Percentiles rank a stretch among this genome's conserved stretches.
These are phyloP conservation scores for Epizoanthus scotinus DNA, from an alignment of 92 coral and sea anemone species.

Conservation along the genomic window DNA sequence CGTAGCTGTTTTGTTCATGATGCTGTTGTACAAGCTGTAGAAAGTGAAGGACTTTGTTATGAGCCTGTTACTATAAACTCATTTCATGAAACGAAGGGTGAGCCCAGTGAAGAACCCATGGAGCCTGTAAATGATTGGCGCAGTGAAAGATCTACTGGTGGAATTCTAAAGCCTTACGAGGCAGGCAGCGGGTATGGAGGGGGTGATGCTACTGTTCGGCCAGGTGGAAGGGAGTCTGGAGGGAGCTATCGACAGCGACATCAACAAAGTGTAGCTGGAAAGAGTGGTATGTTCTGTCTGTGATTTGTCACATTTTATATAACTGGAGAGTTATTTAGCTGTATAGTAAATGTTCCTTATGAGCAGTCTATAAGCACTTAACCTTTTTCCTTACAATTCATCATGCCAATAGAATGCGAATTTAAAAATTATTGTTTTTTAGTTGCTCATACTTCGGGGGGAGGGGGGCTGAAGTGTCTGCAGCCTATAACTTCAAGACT, in stretches of 20 bases:
- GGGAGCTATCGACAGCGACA: conserved; percentile 33
- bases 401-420: too few relatives aligned
- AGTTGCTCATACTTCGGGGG: too few relatives aligned
- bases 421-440: too few relatives aligned
- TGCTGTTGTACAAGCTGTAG: background rate
- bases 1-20: background rate
- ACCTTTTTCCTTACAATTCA: too few relatives aligned
- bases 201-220: conserved; percentile 62
- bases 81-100: conserved; percentile 8
- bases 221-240: conserved; percentile 40
- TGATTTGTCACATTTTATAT: too few relatives aligned
- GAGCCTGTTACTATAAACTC: conserved; percentile 22
- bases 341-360: too few relatives aligned
- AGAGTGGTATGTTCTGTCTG: conserved; percentile 7
- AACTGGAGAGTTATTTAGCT: too few relatives aligned
- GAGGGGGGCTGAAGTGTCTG: too few relatives aligned
- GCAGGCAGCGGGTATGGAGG: conserved; percentile 84
- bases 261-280: background rate
- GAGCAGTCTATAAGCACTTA: too few relatives aligned
- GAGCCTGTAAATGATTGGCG: background rate
- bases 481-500: too few relatives aligned
- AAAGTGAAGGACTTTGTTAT: background rate
- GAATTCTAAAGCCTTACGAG: conserved; percentile 78
- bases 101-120: conserved; percentile 15
- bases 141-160: conserved; percentile 37